Evolutionary conservation across 2,797 vertebrate species (phyloP).

Genomic region (Danio choprae): DNA sequence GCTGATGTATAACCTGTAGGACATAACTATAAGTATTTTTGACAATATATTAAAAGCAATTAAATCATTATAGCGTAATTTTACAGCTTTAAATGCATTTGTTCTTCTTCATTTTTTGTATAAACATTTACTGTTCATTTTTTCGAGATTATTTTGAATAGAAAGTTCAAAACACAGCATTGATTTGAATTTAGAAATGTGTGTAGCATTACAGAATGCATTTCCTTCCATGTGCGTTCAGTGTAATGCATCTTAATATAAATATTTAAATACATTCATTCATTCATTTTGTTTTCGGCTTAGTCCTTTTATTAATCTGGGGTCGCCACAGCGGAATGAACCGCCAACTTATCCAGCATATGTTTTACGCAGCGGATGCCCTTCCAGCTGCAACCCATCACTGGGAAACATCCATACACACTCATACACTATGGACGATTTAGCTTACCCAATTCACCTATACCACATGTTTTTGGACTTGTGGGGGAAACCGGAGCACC

Average conservation of each 20-base stretch:
- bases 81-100: not conserved
- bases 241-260: not conserved
- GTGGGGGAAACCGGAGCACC: no score
- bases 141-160: not conserved
- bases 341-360: no score
- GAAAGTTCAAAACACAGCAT: not conserved
- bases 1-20: not conserved
- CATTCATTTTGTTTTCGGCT: no score
- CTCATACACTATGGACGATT: no score
- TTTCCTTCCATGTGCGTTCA: not conserved
- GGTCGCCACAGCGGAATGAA: no score
- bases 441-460: no score
- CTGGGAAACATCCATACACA: no score
- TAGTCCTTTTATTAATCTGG: no score
- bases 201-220: not conserved
- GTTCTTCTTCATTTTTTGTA: not conserved
- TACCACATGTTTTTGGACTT: no score
- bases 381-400: no score
- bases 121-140: not conserved
- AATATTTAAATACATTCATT: no score
- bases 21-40: not conserved
- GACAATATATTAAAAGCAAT: not conserved
- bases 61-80: not conserved
- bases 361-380: no score
- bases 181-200: not conserved